phyloP scores from a whole-genome alignment of 2,113 vertebrate species.

The Burhinus bistriatus region DNA sequence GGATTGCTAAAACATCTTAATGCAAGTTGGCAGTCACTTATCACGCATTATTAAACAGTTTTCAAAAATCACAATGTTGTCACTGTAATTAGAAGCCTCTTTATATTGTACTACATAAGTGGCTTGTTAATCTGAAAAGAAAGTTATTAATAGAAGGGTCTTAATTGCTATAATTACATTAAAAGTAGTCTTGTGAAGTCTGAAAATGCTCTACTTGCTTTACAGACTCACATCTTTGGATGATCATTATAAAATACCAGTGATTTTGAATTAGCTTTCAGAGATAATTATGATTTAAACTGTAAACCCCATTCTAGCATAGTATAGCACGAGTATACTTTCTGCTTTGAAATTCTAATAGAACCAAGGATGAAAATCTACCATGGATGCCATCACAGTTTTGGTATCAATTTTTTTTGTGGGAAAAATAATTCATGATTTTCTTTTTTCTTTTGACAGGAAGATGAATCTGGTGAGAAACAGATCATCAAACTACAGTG shows the following conservation, averaged over 20 bases:
- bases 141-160: constrained; percentile 26
- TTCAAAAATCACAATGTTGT: constrained; percentile 48
- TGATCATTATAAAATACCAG: constrained; percentile 1
- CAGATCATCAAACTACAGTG: neutral
- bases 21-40: constrained; percentile 34
- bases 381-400: neutral
- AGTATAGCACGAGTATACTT: neutral
- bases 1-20: constrained; percentile 41
- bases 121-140: constrained; percentile 39
- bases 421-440: neutral
- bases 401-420: neutral
- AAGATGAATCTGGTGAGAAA: neutral
- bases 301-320: neutral
- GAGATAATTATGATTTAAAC: neutral
- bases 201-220: neutral
- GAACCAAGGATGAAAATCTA: neutral
- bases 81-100: constrained; percentile 44
- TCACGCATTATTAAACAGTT: constrained; percentile 14
- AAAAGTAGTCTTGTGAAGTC: constrained; percentile 21
- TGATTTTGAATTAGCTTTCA: constrained; percentile 38
- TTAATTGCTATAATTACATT: constrained; percentile 54
- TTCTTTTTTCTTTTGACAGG: neutral
- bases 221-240: neutral
- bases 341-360: constrained; percentile 6
- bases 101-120: constrained; percentile 30